Evolutionary conservation across 2,888 invertebrate species (phyloP), one percentile per base, ranked within the genome.

Genomic region (Lasioglossum morio): DNA sequence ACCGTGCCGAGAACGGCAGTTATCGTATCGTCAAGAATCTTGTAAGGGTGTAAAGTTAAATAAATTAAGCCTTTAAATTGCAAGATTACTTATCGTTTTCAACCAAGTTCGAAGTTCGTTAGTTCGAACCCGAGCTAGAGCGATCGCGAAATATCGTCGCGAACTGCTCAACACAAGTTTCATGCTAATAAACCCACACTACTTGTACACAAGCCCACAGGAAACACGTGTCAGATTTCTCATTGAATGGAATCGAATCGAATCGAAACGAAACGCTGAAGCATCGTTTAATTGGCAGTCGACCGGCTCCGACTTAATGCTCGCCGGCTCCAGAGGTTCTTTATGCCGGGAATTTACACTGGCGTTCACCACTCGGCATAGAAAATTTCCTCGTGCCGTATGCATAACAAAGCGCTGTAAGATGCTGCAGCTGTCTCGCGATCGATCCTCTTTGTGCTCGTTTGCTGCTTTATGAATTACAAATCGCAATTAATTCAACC

Each of bases 271-370:
- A 23, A 53, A 23, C 79, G 60, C 60, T 27, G 60, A 60, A 53
- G 53, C 23, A 53, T 60, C 60, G 60, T 37, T 66, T 34, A 66
- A 66, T 66, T 66, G 34, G 66, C 66, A 34, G 66, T 66, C 66
- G 66, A 66, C 23, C 53, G 53, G 53, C 23, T 23, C 23, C 53
- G 60, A 60, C 27, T 60, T 27, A 60, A 27, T 60, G 60, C 14
- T 14, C 27, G 27, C n/a, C 60, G 34, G 8, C 53, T 23, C 23
- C 53, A 53, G 53, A 23, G 53, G 66, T 66, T 66, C 66, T 66
- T 30, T 66, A 30, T 19, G 8, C 10, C 19, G 66, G 8, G 66
- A 19, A 66, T 66, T 66, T 66, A 66, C 66, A 30, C 34, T 34
- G 66, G 53, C 53, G 53, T 30, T 16, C 30, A 2, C 19, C 66